Evolutionary conservation across 2,888 invertebrate genomes (phyloP).

Genomic region (Andrena haemorrhoa): DNA sequence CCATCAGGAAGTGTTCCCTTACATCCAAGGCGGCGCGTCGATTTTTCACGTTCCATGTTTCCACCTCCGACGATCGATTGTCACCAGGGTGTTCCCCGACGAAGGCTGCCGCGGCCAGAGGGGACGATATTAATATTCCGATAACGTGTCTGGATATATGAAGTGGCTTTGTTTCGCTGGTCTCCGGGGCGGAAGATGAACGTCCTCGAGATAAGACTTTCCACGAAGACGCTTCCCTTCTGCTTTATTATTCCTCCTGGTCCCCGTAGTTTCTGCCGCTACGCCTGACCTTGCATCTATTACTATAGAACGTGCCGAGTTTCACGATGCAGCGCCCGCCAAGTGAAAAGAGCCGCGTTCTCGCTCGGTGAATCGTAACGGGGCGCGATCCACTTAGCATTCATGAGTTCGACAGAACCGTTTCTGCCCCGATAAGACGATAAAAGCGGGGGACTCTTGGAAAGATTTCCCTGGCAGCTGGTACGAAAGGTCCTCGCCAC

Average conservation of each 20-base stretch:
- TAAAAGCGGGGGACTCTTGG: neutral
- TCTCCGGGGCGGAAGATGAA: slow-evolving; percentile 48
- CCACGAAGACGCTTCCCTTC: slow-evolving; percentile 48
- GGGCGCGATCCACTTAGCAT: slow-evolving; percentile 19
- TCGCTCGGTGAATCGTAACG: slow-evolving; percentile 17
- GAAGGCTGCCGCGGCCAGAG: neutral
- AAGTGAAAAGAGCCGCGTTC: slow-evolving; percentile 12
- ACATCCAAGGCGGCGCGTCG: slow-evolving; percentile 44
- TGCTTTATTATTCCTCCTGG: slow-evolving; percentile 57
- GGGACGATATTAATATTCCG: slow-evolving; percentile 67
- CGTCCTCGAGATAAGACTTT: slow-evolving; percentile 60
- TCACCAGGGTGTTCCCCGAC: slow-evolving; percentile 39
- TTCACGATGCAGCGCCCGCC: slow-evolving; percentile 21
- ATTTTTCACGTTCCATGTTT: slow-evolving; percentile 53
- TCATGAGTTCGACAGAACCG: slow-evolving; percentile 12
- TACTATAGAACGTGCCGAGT: slow-evolving; percentile 48
- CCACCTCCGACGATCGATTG: slow-evolving; percentile 48
- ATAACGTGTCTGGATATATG: slow-evolving; percentile 56
- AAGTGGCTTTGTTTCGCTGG: slow-evolving; percentile 46
- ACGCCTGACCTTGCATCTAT: slow-evolving; percentile 45
- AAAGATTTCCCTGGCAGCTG: neutral
- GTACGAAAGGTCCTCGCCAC: neutral
- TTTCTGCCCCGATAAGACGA: neutral
- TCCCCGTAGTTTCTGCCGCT: slow-evolving; percentile 21
- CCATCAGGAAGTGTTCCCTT: slow-evolving; percentile 57